Percentiles rank a stretch among this genome's conserved stretches.
Conservation (phyloP, 2,888 invertebrate genomes). For the Alcis repandata region DNA sequence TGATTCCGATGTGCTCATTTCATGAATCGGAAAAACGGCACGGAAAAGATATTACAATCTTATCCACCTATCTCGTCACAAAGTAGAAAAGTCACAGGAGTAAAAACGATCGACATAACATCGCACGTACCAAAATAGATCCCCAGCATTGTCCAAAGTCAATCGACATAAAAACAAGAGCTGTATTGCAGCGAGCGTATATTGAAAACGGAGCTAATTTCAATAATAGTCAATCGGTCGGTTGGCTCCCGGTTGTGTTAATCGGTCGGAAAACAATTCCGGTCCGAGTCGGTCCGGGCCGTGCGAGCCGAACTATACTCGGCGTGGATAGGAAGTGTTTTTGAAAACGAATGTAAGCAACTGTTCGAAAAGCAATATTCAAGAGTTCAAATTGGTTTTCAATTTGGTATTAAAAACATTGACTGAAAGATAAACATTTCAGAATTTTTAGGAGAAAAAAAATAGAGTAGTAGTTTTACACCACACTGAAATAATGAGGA, state of each 20-base stretch:
- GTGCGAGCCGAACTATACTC: background rate
- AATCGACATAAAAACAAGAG: background rate
- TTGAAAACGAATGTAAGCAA: constrained; percentile 3
- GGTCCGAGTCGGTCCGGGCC: background rate
- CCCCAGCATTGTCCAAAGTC: background rate
- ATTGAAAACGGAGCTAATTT: constrained; percentile 51
- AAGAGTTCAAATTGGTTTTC: background rate
- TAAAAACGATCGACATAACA: too few species aligned
- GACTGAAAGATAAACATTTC: background rate
- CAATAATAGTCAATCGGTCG: constrained; percentile 49
- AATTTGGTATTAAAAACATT: too few species aligned
- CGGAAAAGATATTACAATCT: too few species aligned
- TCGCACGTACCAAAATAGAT: too few species aligned
- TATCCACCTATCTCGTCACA: too few species aligned
- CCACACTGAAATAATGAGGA: too few species aligned
- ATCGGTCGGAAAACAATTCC: constrained; percentile 55
- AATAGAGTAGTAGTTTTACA: too few species aligned
- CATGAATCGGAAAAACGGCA: too few species aligned
- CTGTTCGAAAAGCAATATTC: background rate
- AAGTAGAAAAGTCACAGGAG: too few species aligned
- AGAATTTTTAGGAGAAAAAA: too few species aligned
- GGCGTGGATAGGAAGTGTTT: background rate
- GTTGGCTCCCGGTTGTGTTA: constrained; percentile 46
- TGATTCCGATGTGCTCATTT: too few species aligned
- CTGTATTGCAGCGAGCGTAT: constrained; percentile 23